Evolutionary conservation across 2,113 vertebrate species (phyloP), one percentile per base, ranked within the genome.

Genomic region (Psilopsiagon aurifrons): DNA sequence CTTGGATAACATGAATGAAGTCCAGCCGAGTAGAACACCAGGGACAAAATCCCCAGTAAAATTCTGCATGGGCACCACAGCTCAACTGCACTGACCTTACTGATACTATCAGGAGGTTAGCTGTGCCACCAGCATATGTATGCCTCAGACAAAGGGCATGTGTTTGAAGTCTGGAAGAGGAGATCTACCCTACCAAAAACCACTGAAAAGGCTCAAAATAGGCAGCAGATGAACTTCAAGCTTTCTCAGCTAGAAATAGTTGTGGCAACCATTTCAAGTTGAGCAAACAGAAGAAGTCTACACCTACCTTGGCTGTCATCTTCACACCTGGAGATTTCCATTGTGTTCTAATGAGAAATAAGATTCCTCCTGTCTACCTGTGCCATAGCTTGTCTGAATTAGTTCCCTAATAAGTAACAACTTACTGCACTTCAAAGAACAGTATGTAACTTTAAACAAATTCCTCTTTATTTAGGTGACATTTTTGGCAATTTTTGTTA

Each of bases 11-110:
- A 94, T 51, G 59, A 69, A 87, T 14, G 23, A 87, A 64, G 23
- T 43, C 57, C 43, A 82, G 47, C 43, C 3, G 2, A 87, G 79
- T 70, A 82, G 70, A 92, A 73, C 68, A 84, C 9, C 28, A 60
- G 59, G 0, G 0, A 69, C 33, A 68, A 68, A 78, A 88, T 24
- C 25, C 28, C 37, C 0, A 0, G 67, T 83, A 33, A 94, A 93
- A 85, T 79, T 82, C 82, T 88, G 59, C 85, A 39, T 10, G 46
- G 24, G 75, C 85, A 87, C 18, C 19, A 31, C 47, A 64, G 57
- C 87, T 75, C 8, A 1, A 52, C 54, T 31, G 84, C 35, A 8
- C 41, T 39, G 33, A 76, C 69, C 37, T 67, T 54, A 27, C 62
- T 62, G 82, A 66, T 54, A 35, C 37, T 79, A 35, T 68, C 71